These are phyloP conservation scores for Epizoanthus stellaris DNA, from an alignment of 92 coral and sea anemone species.

Conservation along the genomic window DNA sequence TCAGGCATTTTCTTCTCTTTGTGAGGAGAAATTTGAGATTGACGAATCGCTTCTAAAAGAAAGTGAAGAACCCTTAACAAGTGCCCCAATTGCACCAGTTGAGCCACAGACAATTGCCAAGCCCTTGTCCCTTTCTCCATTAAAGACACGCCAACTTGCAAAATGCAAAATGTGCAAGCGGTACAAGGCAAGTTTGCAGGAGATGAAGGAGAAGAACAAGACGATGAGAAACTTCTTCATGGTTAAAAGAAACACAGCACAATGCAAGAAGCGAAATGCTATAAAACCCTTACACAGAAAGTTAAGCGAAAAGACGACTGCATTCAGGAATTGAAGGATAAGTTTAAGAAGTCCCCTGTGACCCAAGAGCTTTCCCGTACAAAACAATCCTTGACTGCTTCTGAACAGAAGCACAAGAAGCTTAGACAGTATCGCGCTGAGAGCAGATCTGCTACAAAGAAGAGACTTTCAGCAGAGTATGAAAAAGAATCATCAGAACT, in stretches of 20 bases:
- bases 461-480: background rate
- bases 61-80: background rate
- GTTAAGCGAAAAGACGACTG: background rate
- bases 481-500: background rate
- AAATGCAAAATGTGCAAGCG: background rate
- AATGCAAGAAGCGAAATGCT: background rate
- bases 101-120: background rate
- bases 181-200: background rate
- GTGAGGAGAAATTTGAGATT: background rate
- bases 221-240: background rate
- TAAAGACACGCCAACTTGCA: background rate
- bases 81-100: background rate
- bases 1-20: background rate
- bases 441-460: background rate
- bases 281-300: background rate
- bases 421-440: background rate
- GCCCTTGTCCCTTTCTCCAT: background rate
- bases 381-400: background rate
- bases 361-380: background rate
- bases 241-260: background rate
- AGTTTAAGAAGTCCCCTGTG: background rate
- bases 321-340: background rate
- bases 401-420: background rate
- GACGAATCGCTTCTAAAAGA: background rate
- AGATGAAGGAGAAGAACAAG: background rate